A percentile compares a stretch with the other conserved stretches of the same genome.
Evolutionary conservation across 2,113 vertebrate species (phyloP).

Genomic region (Nyctereutes procyonoides): DNA sequence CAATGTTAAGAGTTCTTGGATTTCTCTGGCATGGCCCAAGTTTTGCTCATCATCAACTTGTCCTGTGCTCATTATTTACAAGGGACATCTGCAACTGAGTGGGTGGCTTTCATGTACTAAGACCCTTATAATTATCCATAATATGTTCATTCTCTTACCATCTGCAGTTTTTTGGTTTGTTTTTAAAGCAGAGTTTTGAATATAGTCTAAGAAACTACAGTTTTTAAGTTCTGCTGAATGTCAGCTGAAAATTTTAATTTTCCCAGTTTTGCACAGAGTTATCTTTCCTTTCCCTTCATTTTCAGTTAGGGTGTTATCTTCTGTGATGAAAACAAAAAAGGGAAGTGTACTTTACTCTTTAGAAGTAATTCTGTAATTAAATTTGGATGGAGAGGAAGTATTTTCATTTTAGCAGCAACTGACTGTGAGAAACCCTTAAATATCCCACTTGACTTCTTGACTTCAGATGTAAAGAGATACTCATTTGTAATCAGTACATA

Average conservation of each 20-base stretch:
- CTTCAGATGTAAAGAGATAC: not conserved
- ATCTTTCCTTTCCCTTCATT: not conserved
- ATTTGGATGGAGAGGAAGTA: not conserved
- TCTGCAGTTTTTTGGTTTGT: not conserved
- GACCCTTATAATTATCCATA: not conserved
- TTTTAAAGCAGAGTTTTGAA: not conserved
- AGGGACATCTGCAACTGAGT: not conserved
- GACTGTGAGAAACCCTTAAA: not conserved
- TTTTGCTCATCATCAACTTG: not conserved
- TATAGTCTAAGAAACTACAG: not conserved
- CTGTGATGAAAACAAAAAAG: not conserved
- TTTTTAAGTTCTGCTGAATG: not conserved
- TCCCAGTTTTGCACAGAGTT: not conserved
- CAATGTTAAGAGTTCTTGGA: not conserved
- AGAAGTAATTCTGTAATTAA: not conserved
- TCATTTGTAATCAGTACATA: not conserved
- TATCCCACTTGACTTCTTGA: not conserved
- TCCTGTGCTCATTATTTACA: not conserved
- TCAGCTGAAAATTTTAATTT: not conserved
- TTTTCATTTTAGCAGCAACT: not conserved
- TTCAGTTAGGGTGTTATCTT: not conserved
- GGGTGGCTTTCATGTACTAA: not conserved
- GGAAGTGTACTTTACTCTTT: not conserved
- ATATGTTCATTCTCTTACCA: not conserved
- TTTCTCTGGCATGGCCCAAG: not conserved